Conservation (phyloP, 2,113 vertebrate genomes). For the Anarrhichthys ocellatus region DNA sequence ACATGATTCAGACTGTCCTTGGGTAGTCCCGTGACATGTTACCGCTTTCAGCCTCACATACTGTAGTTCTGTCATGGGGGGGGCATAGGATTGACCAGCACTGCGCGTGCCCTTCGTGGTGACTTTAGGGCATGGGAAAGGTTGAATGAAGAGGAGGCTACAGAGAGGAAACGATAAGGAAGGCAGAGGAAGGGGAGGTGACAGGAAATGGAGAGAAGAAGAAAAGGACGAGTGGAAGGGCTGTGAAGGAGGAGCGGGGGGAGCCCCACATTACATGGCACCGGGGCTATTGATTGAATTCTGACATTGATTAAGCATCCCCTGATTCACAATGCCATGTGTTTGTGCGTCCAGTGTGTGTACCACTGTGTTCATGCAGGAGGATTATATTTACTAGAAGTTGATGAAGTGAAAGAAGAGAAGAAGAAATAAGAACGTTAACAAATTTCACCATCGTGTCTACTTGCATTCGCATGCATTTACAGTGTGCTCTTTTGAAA, state of each 20-base stretch:
- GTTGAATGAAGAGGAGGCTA: constrained; percentile 64
- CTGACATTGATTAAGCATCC: constrained; percentile 86
- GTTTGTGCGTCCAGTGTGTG: constrained; percentile 50
- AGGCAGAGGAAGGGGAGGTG: constrained; percentile 60
- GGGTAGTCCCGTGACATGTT: not conserved
- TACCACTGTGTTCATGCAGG: constrained; percentile 12
- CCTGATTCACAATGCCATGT: constrained; percentile 80
- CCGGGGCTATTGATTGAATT: constrained; percentile 82
- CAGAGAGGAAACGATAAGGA: constrained; percentile 66
- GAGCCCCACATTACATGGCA: constrained; percentile 76
- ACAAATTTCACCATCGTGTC: constrained; percentile 25
- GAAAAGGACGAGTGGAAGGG: constrained; percentile 38
- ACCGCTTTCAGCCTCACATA: constrained; percentile 6
- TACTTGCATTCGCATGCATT: constrained; percentile 43
- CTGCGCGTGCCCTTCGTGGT: constrained; percentile 53
- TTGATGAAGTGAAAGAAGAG: constrained; percentile 28
- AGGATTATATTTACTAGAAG: constrained; percentile 18
- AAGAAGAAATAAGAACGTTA: constrained; percentile 30
- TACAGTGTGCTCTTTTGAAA: constrained; percentile 19
- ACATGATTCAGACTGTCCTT: not conserved
- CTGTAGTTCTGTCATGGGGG: constrained; percentile 21
- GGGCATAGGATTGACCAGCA: constrained; percentile 63
- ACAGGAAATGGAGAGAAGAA: constrained; percentile 53
- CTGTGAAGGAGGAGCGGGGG: constrained; percentile 31
- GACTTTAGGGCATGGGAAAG: constrained; percentile 58